Base-by-base conservation (phyloP, 2,888 invertebrate species). In the Hydroisotoma schaefferi region DNA sequence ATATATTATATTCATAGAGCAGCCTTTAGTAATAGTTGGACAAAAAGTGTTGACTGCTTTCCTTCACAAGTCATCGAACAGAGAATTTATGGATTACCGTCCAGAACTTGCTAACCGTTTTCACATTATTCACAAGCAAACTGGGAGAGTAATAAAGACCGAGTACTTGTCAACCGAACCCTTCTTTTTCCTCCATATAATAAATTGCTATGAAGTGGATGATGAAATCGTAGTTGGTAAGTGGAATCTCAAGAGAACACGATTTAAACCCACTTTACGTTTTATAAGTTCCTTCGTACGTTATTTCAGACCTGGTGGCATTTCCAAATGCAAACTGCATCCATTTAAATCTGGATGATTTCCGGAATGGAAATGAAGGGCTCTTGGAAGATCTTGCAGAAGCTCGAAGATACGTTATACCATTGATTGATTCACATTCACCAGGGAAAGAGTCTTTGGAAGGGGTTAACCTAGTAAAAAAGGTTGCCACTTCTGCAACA, bases 161-260 rank as follows among this genome's bases (percentile, higher is more conserved):
- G 74, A 74, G 29, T 80, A 76, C 69, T 72, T 75, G 47, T 74
- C 80, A 0, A 74, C 76, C 10, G 75, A 76, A n/a, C 74, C 79
- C 2, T 78, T 81, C 69, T 81, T 81, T 74, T 76, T 77, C 47
- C 80, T 81, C 73, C 82, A 82, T 70, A 78, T 79, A 68, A 77
- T 80, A 57, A 82, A 82, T 71, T 76, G 79, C 20, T 82, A 78
- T 71, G 82, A 82, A 73, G 29, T 37, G n/a, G 77, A 77, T 29
- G 75, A 78, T 43, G 59, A 67, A n/a, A 46, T 67, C 37, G 62
- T 67, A 0, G 56, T 67, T 2, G n/a, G n/a, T n/a, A n/a, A n/a
- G n/a, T n/a, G n/a, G n/a, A n/a, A n/a, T n/a, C n/a, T n/a, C n/a
- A n/a, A n/a, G n/a, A n/a, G n/a, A n/a, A n/a, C n/a, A n/a, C n/a